Evolutionary conservation across 37 sponge, comb jelly and placozoan species (phyloP).

Genomic region (Lycopodina hypogea): DNA sequence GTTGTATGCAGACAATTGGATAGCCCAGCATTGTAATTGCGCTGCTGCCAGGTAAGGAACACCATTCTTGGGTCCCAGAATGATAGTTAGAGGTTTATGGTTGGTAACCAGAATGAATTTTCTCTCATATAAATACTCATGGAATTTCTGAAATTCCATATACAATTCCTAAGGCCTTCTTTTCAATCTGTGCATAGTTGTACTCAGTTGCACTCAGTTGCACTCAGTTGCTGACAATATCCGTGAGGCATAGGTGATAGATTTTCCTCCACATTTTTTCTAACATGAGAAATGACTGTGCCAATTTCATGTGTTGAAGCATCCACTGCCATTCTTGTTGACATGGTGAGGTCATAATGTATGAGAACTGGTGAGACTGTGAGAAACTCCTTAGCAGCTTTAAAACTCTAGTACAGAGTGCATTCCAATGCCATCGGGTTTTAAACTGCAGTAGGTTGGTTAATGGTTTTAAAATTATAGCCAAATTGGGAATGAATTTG

Average conservation of each 20-base stretch:
- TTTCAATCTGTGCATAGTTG: constrained; percentile 63
- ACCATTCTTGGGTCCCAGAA: constrained; percentile 37
- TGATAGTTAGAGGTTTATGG: constrained; percentile 45
- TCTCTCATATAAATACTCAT: constrained; percentile 66
- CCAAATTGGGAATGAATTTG: constrained; percentile 29
- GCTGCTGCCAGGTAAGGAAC: constrained; percentile 42
- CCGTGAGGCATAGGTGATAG: constrained; percentile 62
- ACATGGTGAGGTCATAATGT: constrained; percentile 38
- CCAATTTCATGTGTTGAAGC: constrained; percentile 47
- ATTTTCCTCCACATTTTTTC: constrained; percentile 37
- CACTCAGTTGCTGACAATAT: constrained; percentile 34
- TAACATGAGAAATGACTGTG: constrained; percentile 50
- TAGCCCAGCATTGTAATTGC: constrained; percentile 52
- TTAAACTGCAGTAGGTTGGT: background rate
- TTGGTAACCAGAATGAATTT: constrained; percentile 49
- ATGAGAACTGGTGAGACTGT: constrained; percentile 5
- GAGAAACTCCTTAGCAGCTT: constrained; percentile 8
- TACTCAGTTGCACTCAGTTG: constrained; percentile 41
- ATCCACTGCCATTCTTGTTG: constrained; percentile 27
- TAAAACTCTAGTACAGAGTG: no score
- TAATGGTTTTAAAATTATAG: constrained; percentile 4
- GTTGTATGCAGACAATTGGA: constrained; percentile 29
- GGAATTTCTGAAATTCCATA: constrained; percentile 55
- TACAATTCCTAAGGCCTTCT: constrained; percentile 36
- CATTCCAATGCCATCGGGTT: no score